A percentile compares a stretch with the other conserved stretches of the same genome.
Evolutionary conservation across 2,797 vertebrate genomes (phyloP).

Genomic region (Lutjanus campechanus): DNA sequence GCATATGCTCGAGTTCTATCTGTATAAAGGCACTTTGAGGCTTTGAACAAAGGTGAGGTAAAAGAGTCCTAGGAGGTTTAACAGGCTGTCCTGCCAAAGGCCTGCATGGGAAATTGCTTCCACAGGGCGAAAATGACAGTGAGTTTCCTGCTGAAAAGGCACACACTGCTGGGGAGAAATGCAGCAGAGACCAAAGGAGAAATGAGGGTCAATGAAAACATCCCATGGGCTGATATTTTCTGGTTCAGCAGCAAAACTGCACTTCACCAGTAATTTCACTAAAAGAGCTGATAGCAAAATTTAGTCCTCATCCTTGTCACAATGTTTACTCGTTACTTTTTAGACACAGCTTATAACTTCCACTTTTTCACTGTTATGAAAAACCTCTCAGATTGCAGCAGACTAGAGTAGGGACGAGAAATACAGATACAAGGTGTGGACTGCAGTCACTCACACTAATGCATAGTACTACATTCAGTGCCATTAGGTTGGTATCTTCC

Average conservation of each 20-base stretch:
- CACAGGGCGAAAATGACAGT: slow-evolving; percentile 68
- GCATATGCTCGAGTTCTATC: slow-evolving; percentile 1
- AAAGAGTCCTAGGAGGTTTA: slow-evolving; percentile 45
- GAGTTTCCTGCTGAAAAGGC: slow-evolving; percentile 66
- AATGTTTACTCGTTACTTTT: slow-evolving; percentile 22
- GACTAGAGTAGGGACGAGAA: not conserved
- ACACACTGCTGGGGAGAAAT: slow-evolving; percentile 50
- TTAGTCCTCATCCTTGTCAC: not conserved
- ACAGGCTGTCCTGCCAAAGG: slow-evolving; percentile 50
- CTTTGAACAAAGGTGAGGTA: slow-evolving; percentile 61
- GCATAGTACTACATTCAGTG: not conserved
- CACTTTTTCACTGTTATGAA: not conserved
- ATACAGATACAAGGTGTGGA: not conserved
- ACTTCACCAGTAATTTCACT: slow-evolving; percentile 51
- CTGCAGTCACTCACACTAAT: slow-evolving; percentile 10
- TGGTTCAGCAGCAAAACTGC: slow-evolving; percentile 56
- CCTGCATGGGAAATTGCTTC: slow-evolving; percentile 68
- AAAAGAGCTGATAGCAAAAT: slow-evolving; percentile 33
- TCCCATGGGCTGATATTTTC: slow-evolving; percentile 57
- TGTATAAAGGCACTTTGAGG: slow-evolving; percentile 45
- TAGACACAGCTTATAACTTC: not conserved
- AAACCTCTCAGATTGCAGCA: not conserved
- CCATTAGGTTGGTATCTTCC: not conserved
- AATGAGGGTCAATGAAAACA: slow-evolving; percentile 72
- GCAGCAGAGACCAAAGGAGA: slow-evolving; percentile 61